Conservation (phyloP, 2,797 vertebrate species). For the Cottoperca gobio region DNA sequence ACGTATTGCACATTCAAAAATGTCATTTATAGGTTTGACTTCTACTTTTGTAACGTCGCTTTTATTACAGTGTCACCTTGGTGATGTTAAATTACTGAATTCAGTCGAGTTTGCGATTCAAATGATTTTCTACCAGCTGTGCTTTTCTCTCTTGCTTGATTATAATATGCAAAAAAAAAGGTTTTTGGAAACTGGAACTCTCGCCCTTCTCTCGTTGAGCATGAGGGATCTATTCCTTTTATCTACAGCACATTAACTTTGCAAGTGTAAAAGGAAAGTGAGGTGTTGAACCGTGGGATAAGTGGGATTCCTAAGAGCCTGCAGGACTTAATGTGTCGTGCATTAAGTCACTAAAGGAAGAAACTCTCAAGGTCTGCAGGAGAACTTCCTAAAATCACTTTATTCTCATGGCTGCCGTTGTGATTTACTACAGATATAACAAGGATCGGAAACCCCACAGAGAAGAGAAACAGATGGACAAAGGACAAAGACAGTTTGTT, state of each 20-base stretch:
- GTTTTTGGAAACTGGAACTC: conserved; percentile 29
- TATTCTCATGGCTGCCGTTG: conserved; percentile 18
- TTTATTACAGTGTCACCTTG: not conserved
- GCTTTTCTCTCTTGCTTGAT: conserved; percentile 10
- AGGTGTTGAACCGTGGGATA: conserved; percentile 60
- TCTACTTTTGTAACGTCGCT: not conserved
- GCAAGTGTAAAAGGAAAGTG: conserved; percentile 53
- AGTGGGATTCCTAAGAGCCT: conserved; percentile 51
- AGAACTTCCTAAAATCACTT: conserved; percentile 22
- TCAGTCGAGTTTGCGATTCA: conserved; percentile 5
- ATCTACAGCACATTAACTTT: conserved; percentile 64
- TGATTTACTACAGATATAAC: conserved; percentile 43
- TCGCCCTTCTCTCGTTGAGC: conserved; percentile 26
- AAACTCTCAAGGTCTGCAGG: conserved; percentile 37
- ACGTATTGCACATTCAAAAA: not conserved
- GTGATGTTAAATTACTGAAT: not conserved
- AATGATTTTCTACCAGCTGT: not conserved
- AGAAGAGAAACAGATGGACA: conserved; percentile 10
- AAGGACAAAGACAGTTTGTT: conserved; percentile 7
- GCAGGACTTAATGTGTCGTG: conserved; percentile 40
- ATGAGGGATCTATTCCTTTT: conserved; percentile 59
- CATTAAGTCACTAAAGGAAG: conserved; percentile 41
- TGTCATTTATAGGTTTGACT: not conserved
- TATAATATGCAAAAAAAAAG: conserved; percentile 13
- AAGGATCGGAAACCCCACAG: conserved; percentile 7